Percentiles rank a stretch among this genome's conserved stretches.
Conservation (phyloP, 2,888 invertebrate species). For the Malachius bipustulatus region DNA sequence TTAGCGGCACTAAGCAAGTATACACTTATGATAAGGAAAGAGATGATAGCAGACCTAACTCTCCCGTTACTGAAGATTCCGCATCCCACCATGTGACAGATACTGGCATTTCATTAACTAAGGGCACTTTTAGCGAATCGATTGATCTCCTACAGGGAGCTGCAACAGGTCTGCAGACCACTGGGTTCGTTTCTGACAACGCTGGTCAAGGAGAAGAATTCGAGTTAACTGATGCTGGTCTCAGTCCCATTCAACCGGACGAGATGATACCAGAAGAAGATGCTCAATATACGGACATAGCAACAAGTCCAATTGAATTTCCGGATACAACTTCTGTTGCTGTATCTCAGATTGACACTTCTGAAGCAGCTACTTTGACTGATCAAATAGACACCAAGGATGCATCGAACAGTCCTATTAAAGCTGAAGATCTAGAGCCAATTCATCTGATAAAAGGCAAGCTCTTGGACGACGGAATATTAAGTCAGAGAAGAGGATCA, state of each 20-base stretch:
- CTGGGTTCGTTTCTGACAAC: conserved; percentile 38
- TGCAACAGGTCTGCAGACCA: conserved; percentile 33
- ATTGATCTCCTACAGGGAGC: conserved; percentile 32
- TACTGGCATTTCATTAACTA: conserved; percentile 43
- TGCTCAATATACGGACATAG: conserved; percentile 37
- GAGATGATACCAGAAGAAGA: conserved; percentile 36
- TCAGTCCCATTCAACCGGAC: conserved; percentile 45
- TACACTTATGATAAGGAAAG: conserved; percentile 39
- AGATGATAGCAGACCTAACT: conserved; percentile 19
- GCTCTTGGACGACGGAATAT: conserved; percentile 32
- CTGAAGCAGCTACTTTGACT: conserved; percentile 41
- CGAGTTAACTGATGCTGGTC: conserved; percentile 43
- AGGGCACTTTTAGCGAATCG: conserved; percentile 39
- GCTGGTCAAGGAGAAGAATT: conserved; percentile 38
- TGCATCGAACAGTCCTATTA: conserved; percentile 42
- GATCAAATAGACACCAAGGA: conserved; percentile 42
- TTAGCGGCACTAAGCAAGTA: conserved; percentile 40
- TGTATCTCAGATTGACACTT: conserved; percentile 38
- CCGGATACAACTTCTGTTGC: conserved; percentile 35
- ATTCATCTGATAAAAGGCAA: conserved; percentile 23
- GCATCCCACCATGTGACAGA: conserved; percentile 42
- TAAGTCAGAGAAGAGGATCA: conserved; percentile 32
- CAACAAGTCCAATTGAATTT: conserved; percentile 42
- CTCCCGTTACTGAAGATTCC: conserved; percentile 40
- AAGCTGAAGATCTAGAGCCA: conserved; percentile 30